A percentile compares a stretch with the other conserved stretches of the same genome.
These are phyloP conservation scores for Noturus placidus DNA, from an alignment of 2,113 vertebrate genomes.

Conservation along the genomic window DNA sequence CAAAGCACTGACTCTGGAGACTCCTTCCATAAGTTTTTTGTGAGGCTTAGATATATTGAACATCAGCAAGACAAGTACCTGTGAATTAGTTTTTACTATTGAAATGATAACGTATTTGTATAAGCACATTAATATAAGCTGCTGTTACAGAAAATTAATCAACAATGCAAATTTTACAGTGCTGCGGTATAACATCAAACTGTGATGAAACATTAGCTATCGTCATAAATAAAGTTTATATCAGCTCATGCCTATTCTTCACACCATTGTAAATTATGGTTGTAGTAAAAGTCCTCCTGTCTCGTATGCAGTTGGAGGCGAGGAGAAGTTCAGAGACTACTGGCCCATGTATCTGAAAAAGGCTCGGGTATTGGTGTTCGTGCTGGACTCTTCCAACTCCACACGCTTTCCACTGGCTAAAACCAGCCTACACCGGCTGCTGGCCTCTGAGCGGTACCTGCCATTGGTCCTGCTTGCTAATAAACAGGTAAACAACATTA, in stretches of 20 bases:
- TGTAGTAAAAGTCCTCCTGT: neutral
- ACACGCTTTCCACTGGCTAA: slow-evolving; percentile 80
- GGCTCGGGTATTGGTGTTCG: slow-evolving; percentile 83
- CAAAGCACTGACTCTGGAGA: neutral
- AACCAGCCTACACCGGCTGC: slow-evolving; percentile 80
- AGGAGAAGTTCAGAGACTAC: slow-evolving; percentile 78
- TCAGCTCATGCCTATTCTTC: neutral
- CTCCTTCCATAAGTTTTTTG: neutral
- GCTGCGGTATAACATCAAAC: neutral
- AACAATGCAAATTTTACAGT: neutral
- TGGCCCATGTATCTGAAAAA: slow-evolving; percentile 83
- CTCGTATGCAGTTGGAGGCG: slow-evolving; percentile 81
- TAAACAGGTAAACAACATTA: slow-evolving; percentile 84
- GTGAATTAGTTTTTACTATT: too few species aligned
- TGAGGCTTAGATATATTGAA: neutral
- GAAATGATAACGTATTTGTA: too few species aligned
- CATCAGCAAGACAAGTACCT: neutral
- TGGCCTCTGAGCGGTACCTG: slow-evolving; percentile 73
- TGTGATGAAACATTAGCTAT: neutral
- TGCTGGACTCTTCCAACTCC: slow-evolving; percentile 84
- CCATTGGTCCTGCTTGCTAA: slow-evolving; percentile 90
- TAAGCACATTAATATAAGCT: neutral
- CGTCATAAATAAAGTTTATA: neutral
- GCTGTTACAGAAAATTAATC: neutral
- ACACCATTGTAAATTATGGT: neutral